Evolutionary conservation across 2,113 vertebrate species (phyloP).

Genomic region (Dasyurus viverrinus): DNA sequence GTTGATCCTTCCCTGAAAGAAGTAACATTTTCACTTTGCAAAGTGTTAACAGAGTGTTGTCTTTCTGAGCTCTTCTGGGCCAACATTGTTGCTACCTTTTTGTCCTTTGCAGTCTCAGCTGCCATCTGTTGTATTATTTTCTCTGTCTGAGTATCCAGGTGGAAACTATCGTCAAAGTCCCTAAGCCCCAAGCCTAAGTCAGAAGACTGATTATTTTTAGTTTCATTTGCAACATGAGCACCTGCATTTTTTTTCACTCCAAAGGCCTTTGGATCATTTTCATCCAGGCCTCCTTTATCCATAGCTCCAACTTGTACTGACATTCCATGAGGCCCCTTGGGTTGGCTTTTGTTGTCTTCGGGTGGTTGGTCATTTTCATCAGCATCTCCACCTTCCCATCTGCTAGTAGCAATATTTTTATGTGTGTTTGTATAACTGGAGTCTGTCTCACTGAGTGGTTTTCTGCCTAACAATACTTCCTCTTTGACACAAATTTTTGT

Average conservation of each 20-base stretch:
- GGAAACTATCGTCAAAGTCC: conserved; percentile 94
- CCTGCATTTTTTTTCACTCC: conserved; percentile 57
- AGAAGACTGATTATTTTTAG: conserved; percentile 80
- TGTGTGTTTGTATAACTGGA: conserved; percentile 16
- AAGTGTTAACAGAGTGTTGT: conserved; percentile 1
- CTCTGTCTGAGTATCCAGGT: conserved; percentile 94
- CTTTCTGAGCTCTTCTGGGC: conserved; percentile 31
- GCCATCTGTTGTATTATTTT: conserved; percentile 88
- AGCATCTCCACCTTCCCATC: conserved; percentile 27
- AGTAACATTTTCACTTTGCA: conserved; percentile 36
- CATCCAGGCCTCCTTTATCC: conserved; percentile 55
- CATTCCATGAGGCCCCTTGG: conserved; percentile 28
- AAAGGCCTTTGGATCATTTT: conserved; percentile 62
- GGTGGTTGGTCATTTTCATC: conserved; percentile 61
- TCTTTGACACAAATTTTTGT: conserved; percentile 18
- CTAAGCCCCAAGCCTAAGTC: conserved; percentile 78
- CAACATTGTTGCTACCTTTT: conserved; percentile 34
- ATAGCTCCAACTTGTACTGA: conserved; percentile 54
- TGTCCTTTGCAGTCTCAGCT: conserved; percentile 63
- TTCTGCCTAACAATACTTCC: conserved; percentile 41
- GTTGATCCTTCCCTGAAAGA: conserved; percentile 33
- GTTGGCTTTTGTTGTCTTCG: conserved; percentile 46
- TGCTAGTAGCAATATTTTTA: not conserved
- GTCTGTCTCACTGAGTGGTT: not conserved
- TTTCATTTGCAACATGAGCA: conserved; percentile 50